Evolutionary conservation across 2,113 vertebrate species (phyloP), one percentile per base, ranked within the genome.

Genomic region (Smithornis capensis): DNA sequence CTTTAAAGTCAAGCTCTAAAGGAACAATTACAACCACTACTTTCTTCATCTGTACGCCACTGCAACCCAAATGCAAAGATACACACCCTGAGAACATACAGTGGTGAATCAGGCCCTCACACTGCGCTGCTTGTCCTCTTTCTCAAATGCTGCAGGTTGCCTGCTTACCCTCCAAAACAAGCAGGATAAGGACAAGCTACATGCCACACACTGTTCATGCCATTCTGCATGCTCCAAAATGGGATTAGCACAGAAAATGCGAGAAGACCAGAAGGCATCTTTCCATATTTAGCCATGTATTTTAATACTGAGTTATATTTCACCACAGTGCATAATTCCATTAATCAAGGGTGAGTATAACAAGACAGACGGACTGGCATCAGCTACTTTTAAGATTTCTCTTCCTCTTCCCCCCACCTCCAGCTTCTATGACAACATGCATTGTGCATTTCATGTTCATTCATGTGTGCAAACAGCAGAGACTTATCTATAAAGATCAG

Each of bases 331-430:
- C 45, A 37, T 95, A 71, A 91, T 57, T 84, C 71, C 15, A 5
- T 57, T 84, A 71, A 90, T 71, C 50, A 67, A 94, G 60, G 77
- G 55, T 0, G 1, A 69, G 45, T 78, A 87, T 37, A 88, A 62
- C 55, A 92, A 82, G 73, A 60, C 87, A 93, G 42, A 70, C 22
- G 42, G 35, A 80, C 73, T 89, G 90, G 83, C 50, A 96, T 70
- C 89, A 94, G 83, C 83, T 93, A 86, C 94, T 95, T 96, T 83
- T 60, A 90, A 94, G 84, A 90, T 90, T 91, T 92, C 78, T 94
- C 89, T 94, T 92, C 75, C 63, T 93, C 83, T 38, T 69, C 62
- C 55, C 71, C 62, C 56, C 73, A 56, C 81, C 74, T 50, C 63
- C 56, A 73, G 63, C 79, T 92, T 52, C 74, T 78, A 33, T 49